A percentile compares a stretch with the other conserved stretches of the same genome.
phyloP scores from a whole-genome alignment of 2,888 invertebrate species.

The Machimus rusticus region DNA sequence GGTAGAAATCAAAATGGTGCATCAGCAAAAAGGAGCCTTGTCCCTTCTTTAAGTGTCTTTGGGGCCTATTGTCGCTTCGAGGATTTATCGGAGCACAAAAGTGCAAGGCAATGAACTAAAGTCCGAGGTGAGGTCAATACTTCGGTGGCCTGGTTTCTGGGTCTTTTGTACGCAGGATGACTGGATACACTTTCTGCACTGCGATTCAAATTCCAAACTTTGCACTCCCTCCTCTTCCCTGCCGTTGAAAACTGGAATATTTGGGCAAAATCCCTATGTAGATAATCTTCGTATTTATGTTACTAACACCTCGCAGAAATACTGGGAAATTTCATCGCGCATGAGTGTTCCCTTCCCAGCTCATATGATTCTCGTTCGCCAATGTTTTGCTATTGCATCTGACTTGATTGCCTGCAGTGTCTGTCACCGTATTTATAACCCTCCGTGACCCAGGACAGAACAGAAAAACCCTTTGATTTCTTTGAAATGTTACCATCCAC shows the following conservation, averaged over 20 bases:
- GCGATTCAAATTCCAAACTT: constrained; percentile 19
- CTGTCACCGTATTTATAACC: neutral
- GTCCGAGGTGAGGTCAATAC: constrained; percentile 21
- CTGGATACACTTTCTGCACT: constrained; percentile 30
- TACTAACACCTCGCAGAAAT: neutral
- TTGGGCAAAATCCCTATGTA: neutral
- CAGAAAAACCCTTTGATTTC: neutral
- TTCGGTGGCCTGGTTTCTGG: constrained; percentile 17
- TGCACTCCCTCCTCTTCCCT: neutral
- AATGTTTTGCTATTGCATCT: neutral
- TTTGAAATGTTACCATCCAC: neutral
- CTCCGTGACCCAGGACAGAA: neutral
- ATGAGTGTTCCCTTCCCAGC: neutral
- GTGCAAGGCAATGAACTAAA: constrained; percentile 27
- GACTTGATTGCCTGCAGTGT: neutral
- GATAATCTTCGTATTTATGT: neutral
- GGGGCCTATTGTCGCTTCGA: neutral
- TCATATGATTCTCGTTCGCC: constrained; percentile 20
- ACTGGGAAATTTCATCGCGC: constrained; percentile 10
- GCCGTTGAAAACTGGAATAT: neutral
- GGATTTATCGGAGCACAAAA: neutral
- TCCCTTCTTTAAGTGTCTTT: neutral
- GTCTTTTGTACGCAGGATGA: constrained; percentile 31
- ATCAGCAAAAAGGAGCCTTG: neutral
- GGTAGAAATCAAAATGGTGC: neutral